phyloP scores from a whole-genome alignment of 2,797 vertebrate genomes.

The Sardinella longiceps region DNA sequence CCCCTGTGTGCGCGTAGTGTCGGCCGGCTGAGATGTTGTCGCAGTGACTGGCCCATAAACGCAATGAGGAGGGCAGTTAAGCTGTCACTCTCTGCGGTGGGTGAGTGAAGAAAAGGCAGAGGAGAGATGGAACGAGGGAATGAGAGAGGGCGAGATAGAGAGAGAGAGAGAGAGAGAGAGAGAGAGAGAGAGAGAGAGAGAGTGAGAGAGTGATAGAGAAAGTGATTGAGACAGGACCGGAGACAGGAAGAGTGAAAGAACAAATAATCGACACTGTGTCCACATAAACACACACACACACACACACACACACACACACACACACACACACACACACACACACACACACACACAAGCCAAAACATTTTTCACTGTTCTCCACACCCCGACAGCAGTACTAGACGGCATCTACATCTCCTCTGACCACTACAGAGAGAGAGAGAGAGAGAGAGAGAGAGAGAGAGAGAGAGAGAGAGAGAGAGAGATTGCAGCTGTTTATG shows the following conservation, averaged over 20 bases:
- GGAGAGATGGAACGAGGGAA: slow-evolving; percentile 27
- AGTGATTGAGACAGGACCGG: not conserved
- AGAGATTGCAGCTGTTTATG: not conserved
- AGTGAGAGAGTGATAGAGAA: not conserved
- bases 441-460: not conserved
- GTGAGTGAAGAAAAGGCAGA: slow-evolving; percentile 21
- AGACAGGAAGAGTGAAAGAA: not conserved
- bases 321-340: not conserved
- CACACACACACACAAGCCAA: not conserved
- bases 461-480: no score
- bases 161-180: not conserved
- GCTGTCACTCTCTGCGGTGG: slow-evolving; percentile 34
- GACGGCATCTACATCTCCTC: not conserved
- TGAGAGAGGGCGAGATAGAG: not conserved
- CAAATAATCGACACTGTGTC: not conserved
- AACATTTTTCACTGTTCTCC: not conserved
- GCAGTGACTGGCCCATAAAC: slow-evolving; percentile 52
- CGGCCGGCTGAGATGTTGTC: slow-evolving; percentile 44
- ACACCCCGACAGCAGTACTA: not conserved
- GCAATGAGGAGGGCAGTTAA: slow-evolving; percentile 37
- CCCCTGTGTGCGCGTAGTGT: slow-evolving; percentile 19
- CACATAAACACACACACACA: not conserved
- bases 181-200: not conserved
- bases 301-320: not conserved
- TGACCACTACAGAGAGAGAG: not conserved